Evolutionary conservation across 2,113 vertebrate species (phyloP), one percentile per base, ranked within the genome.

Genomic region (Phasianus colchicus): DNA sequence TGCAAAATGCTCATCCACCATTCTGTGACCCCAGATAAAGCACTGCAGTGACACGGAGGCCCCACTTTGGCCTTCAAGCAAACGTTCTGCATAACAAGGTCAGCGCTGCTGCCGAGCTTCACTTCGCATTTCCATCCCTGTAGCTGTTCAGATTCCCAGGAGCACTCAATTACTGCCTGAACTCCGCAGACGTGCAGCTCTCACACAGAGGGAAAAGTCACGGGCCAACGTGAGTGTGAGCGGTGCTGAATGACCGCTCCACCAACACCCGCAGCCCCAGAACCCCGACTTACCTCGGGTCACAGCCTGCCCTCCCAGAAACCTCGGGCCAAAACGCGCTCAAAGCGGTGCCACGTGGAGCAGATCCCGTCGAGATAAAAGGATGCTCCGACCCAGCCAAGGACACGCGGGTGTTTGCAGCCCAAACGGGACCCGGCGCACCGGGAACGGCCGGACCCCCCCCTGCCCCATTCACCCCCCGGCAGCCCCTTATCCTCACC

Each of bases 121-220:
- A 0, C 63, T 69, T 9, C 1, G 70, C 52, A 0, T 34, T 86
- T 30, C 34, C 27, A 13, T 2, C 8, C 66, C 75, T 6, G 0
- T 2, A 1, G 13, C 2, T 47, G 13, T 8, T 2, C 13, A 21
- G 0, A 5, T 22, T 38, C 38, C 52, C 5, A 8, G 1, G 42
- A 80, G 73, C 48, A 0, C 43, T 5, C 29, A 4, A 1, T 0
- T 1, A 43, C 67, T 1, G 73, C 2, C 4, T 2, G 82, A 12
- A 38, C 66, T 7, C 36, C 16, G 70, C 90, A 78, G 82, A 50
- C 32, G 88, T 34, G 90, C 92, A 22, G 40, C 0, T 34, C 14
- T 78, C 85, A 52, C 75, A 8, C 0, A 32, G 42, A 50, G 38
- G 21, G 5, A 50, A 0, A 0, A 48, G 11, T 5, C 5, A 3